Evolutionary conservation across 1,140 invertebrate species (phyloP).

Genomic region (Meloidogyne chitwoodi): DNA sequence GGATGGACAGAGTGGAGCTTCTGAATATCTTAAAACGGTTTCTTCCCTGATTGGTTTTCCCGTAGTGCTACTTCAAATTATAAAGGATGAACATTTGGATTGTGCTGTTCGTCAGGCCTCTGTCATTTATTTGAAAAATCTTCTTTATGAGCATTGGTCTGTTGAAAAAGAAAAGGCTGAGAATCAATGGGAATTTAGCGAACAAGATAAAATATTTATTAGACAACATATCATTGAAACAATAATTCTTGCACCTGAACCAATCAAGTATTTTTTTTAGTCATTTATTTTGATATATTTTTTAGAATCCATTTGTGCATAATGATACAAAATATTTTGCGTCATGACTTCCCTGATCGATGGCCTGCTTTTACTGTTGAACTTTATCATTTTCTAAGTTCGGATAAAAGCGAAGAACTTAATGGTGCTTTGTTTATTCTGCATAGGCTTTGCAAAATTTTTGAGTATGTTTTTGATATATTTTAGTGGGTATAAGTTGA

Average conservation of each 20-base stretch:
- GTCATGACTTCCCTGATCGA: slow-evolving; percentile 87
- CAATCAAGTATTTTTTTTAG: slow-evolving; percentile 68
- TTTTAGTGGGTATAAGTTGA: neutral
- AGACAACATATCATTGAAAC: slow-evolving; percentile 88
- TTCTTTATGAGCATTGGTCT: slow-evolving; percentile 81
- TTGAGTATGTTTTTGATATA: slow-evolving; percentile 66
- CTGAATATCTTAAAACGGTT: slow-evolving; percentile 24
- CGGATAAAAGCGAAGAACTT: slow-evolving; percentile 78
- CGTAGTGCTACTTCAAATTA: slow-evolving; percentile 82
- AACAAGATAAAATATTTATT: slow-evolving; percentile 89
- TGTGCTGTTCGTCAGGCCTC: slow-evolving; percentile 88
- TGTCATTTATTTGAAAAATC: slow-evolving; percentile 93
- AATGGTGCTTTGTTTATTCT: slow-evolving; percentile 83
- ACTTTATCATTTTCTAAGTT: slow-evolving; percentile 76
- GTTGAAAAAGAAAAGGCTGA: slow-evolving; percentile 73
- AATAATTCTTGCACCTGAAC: slow-evolving; percentile 81
- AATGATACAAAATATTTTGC: slow-evolving; percentile 81
- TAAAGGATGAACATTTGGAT: slow-evolving; percentile 81
- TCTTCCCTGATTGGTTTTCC: slow-evolving; percentile 93
- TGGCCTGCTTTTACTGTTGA: slow-evolving; percentile 93
- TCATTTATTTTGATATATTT: slow-evolving; percentile 21
- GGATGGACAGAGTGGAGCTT: slow-evolving; percentile 8
- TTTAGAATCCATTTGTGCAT: slow-evolving; percentile 80
- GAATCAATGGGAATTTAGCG: slow-evolving; percentile 69
- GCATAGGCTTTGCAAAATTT: slow-evolving; percentile 91